Base-by-base conservation (phyloP, 1,140 invertebrate species). In the Rhagoletis pomonella region DNA sequence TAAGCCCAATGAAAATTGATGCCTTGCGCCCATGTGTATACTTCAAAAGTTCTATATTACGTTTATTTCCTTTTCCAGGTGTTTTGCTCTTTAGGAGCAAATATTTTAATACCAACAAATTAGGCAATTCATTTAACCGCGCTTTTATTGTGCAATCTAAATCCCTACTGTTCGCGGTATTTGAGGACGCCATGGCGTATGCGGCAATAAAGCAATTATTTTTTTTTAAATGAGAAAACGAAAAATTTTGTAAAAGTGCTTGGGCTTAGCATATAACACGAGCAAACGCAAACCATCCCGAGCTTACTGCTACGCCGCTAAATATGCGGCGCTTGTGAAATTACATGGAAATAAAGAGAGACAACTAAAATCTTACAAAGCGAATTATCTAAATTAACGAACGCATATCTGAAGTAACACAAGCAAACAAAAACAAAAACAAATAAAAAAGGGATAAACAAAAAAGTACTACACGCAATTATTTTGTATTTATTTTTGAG, bases 61-160 rank as follows among this genome's bases (percentile, higher is more conserved):
- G 29, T 29, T 29, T 29, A 29, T 10, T 55, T 55, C 5, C 50
- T 55, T 55, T 55, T 5, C 2, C 17, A 14, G 17, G 60, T 14
- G 39, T 44, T 73, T 44, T 42, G 14, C 42, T 47, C 39, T 73
- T 17, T 14, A 90, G 89, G 88, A 91, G 89, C 88, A 91, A 91
- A 91, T 89, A 91, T 90, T 85, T 90, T 88, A 90, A 91, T 90
- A 91, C 85, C 87, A 88, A 91, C 90, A 91, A 91, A 91, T 91
- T 91, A 91, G 91, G 87, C 90, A 91, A 91, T 91, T 91, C 42
- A 44, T 73, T 73, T 73, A 39, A 73, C 39, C 67, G 42, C 6
- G 3, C 14, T 73, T 47, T 73, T 73, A 73, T 73, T 47, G 42
- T 7, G 60, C 42, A 42, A 73, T 14, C 42, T 55, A 55, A 55